These are phyloP conservation scores for Girardinichthys multiradiatus DNA, from an alignment of 2,113 vertebrate genomes.

Conservation along the genomic window DNA sequence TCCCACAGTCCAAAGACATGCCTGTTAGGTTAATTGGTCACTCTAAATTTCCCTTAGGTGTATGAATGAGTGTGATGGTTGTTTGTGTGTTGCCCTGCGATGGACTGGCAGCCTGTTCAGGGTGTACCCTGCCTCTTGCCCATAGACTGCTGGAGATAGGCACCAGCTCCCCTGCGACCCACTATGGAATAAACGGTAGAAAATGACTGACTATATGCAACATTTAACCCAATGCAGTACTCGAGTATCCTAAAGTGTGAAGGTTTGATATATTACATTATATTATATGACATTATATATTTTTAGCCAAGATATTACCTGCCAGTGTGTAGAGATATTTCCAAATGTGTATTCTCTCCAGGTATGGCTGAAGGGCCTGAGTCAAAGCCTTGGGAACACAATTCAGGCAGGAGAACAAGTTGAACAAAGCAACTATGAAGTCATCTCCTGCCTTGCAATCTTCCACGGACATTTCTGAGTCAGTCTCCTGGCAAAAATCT, in stretches of 20 bases:
- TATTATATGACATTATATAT: too few relatives aligned
- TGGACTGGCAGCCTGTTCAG: too few relatives aligned
- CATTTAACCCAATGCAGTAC: not conserved
- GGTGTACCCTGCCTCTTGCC: too few relatives aligned
- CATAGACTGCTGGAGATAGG: too few relatives aligned
- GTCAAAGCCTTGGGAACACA: constrained; percentile 86
- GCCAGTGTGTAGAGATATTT: constrained; percentile 84
- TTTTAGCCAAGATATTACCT: constrained; percentile 80
- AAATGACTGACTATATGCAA: too few relatives aligned
- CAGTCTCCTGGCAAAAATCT: constrained; percentile 71
- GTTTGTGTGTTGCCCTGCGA: too few relatives aligned
- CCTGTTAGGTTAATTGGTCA: too few relatives aligned
- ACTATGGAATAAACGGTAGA: too few relatives aligned
- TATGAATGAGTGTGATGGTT: too few relatives aligned
- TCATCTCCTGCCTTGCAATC: constrained; percentile 60
- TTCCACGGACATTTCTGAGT: constrained; percentile 50
- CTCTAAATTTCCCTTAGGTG: too few relatives aligned
- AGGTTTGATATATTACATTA: not conserved
- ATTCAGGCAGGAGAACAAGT: constrained; percentile 82
- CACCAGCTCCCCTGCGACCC: too few relatives aligned
- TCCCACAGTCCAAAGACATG: too few relatives aligned
- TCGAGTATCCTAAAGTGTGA: not conserved
- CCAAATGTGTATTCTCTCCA: constrained; percentile 89
- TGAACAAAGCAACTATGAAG: constrained; percentile 85
- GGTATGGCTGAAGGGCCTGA: constrained; percentile 84